Base-by-base conservation (phyloP, 2,113 vertebrate species). In the Tringa solitaria region DNA sequence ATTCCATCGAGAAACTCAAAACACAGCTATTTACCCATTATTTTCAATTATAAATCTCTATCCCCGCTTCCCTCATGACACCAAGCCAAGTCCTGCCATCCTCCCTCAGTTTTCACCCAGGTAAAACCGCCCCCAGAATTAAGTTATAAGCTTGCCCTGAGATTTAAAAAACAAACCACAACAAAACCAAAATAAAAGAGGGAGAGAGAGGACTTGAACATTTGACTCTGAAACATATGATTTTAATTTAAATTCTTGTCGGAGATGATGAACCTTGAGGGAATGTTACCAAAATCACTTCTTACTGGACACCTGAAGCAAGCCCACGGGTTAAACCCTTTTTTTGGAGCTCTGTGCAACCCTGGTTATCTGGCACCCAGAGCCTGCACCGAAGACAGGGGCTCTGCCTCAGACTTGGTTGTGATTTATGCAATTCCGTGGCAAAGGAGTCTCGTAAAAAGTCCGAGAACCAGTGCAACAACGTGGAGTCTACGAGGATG, bases 1-100 rank as follows among this genome's bases (percentile, higher is more conserved):
- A 87, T 95, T 95, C 85, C 76, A 61, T 53, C 15, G 1, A 96
- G 65, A 90, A 86, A 78, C 51, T 89, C 51, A 48, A 85, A 96
- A 43, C 57, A 73, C n/a, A 91, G 84, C 50, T 94, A 89, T 92
- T 90, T 73, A 72, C 24, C 20, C 1, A 1, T 67, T 51, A 67
- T 93, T 93, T 94, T 93, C 51, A 43, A 70, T 41, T 81, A 80
- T 26, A 89, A 82, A 50, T 56, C 51, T 63, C 32, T 30, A 13
- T 14, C 59, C 33, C 48, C 2, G 3, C 22, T 67, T 79, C 45
- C 50, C 15, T 26, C 20, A 10, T 21, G 64, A 50, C 23, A 89
- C 61, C 14, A 69, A 94, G 22, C 73, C 41, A 83, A 78, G 63
- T 35, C 41, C 50, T 0, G 0, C 19, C 61, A 91, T 39, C 50